A percentile compares a stretch with the other conserved stretches of the same genome.
These are phyloP conservation scores for Carposina sasakii DNA, from an alignment of 1,140 invertebrate species.

Conservation along the genomic window DNA sequence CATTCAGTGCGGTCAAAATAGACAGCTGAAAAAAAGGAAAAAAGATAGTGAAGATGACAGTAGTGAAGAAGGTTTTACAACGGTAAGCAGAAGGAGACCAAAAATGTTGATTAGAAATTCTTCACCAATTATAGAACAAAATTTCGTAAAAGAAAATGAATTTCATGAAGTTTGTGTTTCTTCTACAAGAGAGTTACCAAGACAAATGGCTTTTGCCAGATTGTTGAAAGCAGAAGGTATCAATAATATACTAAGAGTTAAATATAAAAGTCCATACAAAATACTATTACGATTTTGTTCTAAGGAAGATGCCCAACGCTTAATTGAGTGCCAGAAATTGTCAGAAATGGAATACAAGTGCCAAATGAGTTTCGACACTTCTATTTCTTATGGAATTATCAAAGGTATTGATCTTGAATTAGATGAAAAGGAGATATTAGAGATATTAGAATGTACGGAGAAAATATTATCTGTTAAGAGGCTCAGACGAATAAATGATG, in stretches of 20 bases:
- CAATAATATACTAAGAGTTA: conserved; percentile 21
- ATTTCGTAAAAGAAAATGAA: too few relatives aligned
- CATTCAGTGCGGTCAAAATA: too few relatives aligned
- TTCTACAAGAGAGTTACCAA: conserved; percentile 18
- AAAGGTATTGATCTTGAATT: conserved; percentile 15
- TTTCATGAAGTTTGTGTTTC: conserved; percentile 23
- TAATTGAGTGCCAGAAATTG: conserved; percentile 19
- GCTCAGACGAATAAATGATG: background rate
- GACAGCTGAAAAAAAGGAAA: conserved; percentile 2
- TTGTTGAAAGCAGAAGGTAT: conserved; percentile 23
- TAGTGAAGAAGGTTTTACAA: conserved; percentile 13
- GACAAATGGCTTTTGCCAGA: conserved; percentile 32
- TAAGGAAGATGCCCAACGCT: conserved; percentile 16
- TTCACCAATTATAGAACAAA: too few relatives aligned
- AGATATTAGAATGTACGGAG: background rate
- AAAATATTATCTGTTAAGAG: conserved; percentile 3
- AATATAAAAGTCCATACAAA: conserved; percentile 26
- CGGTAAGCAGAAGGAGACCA: conserved; percentile 7
- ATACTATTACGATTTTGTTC: conserved; percentile 19
- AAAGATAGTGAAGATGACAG: too few relatives aligned
- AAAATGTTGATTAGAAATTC: conserved; percentile 1
- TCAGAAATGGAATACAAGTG: conserved; percentile 18
- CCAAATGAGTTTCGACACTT: conserved; percentile 10
- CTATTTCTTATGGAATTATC: conserved; percentile 9
- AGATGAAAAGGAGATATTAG: conserved; percentile 12